Evolutionary conservation across 2,888 invertebrate species (phyloP).

Genomic region (Epirrita christyi): DNA sequence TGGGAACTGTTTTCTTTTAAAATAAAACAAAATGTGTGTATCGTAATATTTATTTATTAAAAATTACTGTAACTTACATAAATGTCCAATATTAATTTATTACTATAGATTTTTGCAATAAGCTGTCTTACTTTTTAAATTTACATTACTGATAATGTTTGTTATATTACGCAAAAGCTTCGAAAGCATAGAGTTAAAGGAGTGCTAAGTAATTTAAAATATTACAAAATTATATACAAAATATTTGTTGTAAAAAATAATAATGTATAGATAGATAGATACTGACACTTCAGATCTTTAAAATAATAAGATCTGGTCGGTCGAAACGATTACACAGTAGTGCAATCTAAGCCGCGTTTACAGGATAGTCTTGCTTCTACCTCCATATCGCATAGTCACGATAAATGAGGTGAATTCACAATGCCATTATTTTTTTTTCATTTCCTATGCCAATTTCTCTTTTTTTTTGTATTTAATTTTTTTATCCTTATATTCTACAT

Average conservation of each 20-base stretch:
- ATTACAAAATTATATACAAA: constrained; percentile 78
- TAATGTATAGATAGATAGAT: constrained; percentile 47
- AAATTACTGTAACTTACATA: constrained; percentile 71
- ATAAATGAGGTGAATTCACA: constrained; percentile 71
- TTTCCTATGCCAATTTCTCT: constrained; percentile 45
- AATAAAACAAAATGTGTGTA: constrained; percentile 49
- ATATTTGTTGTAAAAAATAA: constrained; percentile 77
- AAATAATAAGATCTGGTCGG: constrained; percentile 78
- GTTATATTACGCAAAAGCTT: constrained; percentile 72
- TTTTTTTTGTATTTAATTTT: constrained; percentile 50
- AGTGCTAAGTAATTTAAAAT: constrained; percentile 54
- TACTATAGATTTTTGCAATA: constrained; percentile 58
- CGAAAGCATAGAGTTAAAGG: constrained; percentile 72
- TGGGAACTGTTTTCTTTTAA: constrained; percentile 28
- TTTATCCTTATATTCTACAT: constrained; percentile 67
- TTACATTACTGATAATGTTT: constrained; percentile 60
- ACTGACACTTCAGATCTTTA: constrained; percentile 79
- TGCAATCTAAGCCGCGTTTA: constrained; percentile 79
- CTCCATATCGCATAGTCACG: constrained; percentile 58
- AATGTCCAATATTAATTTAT: constrained; percentile 61
- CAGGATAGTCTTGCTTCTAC: constrained; percentile 76
- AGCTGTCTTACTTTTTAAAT: constrained; percentile 71
- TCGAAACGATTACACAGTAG: constrained; percentile 78
- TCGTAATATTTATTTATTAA: constrained; percentile 71
- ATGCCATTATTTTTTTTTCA: constrained; percentile 69